Conservation (phyloP, 1,140 invertebrate genomes). For the Drosophila varians region DNA sequence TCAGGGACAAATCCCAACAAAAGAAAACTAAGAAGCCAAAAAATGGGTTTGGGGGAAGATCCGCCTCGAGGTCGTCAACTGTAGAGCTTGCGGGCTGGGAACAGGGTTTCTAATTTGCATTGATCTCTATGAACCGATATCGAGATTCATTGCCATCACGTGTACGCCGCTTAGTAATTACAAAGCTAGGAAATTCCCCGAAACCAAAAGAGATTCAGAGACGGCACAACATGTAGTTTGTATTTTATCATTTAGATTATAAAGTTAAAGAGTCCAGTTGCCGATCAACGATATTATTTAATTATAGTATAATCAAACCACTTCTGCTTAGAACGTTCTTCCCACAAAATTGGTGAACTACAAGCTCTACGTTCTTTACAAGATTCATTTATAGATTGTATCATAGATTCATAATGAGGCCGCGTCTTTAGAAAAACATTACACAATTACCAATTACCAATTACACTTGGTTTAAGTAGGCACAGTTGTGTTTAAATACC, state of each 20-base stretch:
- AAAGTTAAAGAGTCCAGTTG: background rate
- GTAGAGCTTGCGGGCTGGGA: slow-evolving; percentile 1
- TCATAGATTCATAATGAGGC: background rate
- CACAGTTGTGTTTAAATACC: background rate
- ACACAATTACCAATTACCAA: background rate
- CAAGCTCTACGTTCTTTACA: background rate
- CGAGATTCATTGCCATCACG: slow-evolving; percentile 65
- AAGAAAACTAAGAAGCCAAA: slow-evolving; percentile 19
- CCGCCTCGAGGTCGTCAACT: slow-evolving; percentile 17
- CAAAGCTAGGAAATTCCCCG: slow-evolving; percentile 61
- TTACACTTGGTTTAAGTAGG: background rate
- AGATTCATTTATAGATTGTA: background rate
- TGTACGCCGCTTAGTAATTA: slow-evolving; percentile 54
- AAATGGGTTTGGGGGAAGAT: slow-evolving; percentile 13
- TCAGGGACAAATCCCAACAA: slow-evolving; percentile 55
- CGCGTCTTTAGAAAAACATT: background rate
- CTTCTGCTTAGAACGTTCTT: background rate
- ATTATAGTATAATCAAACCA: slow-evolving; percentile 1
- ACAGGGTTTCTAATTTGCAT: slow-evolving; percentile 24
- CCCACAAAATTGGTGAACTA: background rate
- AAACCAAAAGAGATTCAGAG: slow-evolving; percentile 3
- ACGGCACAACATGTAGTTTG: background rate
- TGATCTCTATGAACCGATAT: slow-evolving; percentile 64
- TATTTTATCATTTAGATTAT: background rate
- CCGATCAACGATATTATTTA: slow-evolving; percentile 17